Evolutionary conservation across 1,140 invertebrate species (phyloP), one percentile per base, ranked within the genome.

Genomic region (Belonocnema kinseyi): DNA sequence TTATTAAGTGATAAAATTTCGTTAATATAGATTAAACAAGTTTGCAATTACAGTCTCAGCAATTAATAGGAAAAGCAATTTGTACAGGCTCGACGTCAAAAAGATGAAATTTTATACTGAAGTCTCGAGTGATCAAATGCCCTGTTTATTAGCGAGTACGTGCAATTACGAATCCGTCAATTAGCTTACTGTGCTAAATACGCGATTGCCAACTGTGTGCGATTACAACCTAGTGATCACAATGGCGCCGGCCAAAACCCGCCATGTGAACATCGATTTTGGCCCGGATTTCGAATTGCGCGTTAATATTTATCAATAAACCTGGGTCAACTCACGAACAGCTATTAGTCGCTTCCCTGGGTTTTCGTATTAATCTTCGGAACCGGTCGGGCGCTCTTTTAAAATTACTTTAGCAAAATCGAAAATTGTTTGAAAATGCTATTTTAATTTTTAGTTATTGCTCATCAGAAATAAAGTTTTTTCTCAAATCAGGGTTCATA

Each of bases 121-220:
- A 46, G 54, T 54, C 66, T 72, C 56, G 74, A 26, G 73, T 81
- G 78, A 80, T 81, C 77, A 77, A 81, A 81, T 73, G 80, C 71
- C 52, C 76, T 83, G 78, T 84, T 84, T 86, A 86, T 83, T 82
- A 83, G 77, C 77, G 74, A 72, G 66, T 75, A 75, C 77, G 79
- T 82, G 77, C 77, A 79, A 66, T 79, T 77, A 56, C 58, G 73
- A 77, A 82, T 58, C 72, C 54, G 76, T 86, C 80, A 78, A 74
- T 71, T 75, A 77, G 79, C 75, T 73, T 52, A 61, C 19, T 56
- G 58, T 54, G 79, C 78, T 80, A 75, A 80, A 78, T 75, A 74
- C 79, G 70, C 50, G 71, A 61, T 52, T 73, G 17, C 58, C 33
- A 46, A 46, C 40, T 46, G 40, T 46, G 70, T 46, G 33, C 58